Base-by-base conservation (phyloP, 2,113 vertebrate species). In the Burhinus oedicnemus region DNA sequence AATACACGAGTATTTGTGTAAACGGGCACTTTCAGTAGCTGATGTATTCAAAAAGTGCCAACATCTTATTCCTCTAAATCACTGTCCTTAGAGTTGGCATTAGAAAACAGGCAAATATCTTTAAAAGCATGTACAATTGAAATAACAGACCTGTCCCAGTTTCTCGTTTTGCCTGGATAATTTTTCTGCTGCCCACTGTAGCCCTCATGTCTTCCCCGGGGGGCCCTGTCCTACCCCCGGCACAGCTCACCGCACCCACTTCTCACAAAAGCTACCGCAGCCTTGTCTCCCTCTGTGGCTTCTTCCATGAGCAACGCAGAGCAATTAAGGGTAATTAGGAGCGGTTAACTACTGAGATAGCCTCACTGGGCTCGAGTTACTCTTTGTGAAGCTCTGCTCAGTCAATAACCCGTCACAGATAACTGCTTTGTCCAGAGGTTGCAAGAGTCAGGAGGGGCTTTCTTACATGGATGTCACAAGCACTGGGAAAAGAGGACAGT, bases 121-220 rank as follows among this genome's bases (percentile, higher is more conserved):
- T 52, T 54, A 29, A 42, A 82, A 80, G 3, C 29, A 52, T 15
- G 4, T 58, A 36, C 52, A 83, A 58, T 3, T 8, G 5, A 75
- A 65, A 14, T 15, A 42, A 60, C 12, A 66, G 9, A 40, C 15
- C 5, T 68, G 7, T 27, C 32, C 15, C 25, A n/a, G 4, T 22
- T 81, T 70, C 15, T 54, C 6, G 0, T 77, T 84, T 72, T 58
- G 15, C 32, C 42, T 71, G n/a, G 44, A 32, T 52, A 64, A 8
- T 38, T 89, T 64, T 93, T 68, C 47, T 94, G 58, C n/a, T 65
- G 12, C 22, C 29, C 19, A 22, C 23, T 21, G 4, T 54, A 49
- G 9, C 5, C 17, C 11, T 55, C 2, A 7, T 5, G 1, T 49
- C 29, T 55, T 49, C 16, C 34, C 18, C 1, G 0, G 8, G 18